These are phyloP conservation scores for Scaptomyza pallida DNA, from an alignment of 1,140 invertebrate genomes.

Conservation along the genomic window DNA sequence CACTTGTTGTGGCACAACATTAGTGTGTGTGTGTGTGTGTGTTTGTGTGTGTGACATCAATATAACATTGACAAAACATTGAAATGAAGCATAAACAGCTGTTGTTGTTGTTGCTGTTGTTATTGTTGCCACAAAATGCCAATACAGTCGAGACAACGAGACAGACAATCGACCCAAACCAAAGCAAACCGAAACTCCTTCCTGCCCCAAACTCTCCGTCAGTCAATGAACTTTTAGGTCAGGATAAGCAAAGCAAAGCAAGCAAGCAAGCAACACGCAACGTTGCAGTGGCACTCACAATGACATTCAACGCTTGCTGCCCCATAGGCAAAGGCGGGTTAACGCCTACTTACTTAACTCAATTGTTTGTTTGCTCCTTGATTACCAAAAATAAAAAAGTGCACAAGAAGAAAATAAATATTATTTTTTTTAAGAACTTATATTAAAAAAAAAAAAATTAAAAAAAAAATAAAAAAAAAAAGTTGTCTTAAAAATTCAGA, in stretches of 20 bases:
- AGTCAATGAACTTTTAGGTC: constrained; percentile 78
- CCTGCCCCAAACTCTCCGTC: constrained; percentile 42
- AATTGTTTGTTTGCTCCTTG: constrained; percentile 8
- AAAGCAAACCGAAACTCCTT: too few species aligned
- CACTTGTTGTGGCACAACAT: constrained; percentile 47
- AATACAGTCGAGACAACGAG: constrained; percentile 38
- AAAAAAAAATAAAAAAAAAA: neutral
- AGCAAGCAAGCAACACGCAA: constrained; percentile 61
- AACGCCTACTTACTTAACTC: constrained; percentile 15
- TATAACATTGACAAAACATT: constrained; percentile 75
- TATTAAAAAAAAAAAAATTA: neutral
- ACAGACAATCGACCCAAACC: constrained; percentile 2
- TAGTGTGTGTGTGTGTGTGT: neutral
- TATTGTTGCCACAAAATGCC: constrained; percentile 53
- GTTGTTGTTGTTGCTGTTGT: constrained; percentile 12
- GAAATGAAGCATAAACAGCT: constrained; percentile 51
- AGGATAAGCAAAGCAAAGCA: too few species aligned
- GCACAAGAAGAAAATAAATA: neutral
- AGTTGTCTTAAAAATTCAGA: too few species aligned
- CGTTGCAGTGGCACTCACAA: constrained; percentile 5
- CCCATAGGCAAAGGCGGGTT: neutral
- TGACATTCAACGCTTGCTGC: constrained; percentile 10
- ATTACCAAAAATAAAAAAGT: neutral
- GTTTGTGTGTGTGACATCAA: constrained; percentile 53
- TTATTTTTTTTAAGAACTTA: neutral